Percentiles rank a stretch among this genome's conserved stretches.
Conservation (phyloP, 2,888 invertebrate species). For the Pycnomerus fuliginosus region DNA sequence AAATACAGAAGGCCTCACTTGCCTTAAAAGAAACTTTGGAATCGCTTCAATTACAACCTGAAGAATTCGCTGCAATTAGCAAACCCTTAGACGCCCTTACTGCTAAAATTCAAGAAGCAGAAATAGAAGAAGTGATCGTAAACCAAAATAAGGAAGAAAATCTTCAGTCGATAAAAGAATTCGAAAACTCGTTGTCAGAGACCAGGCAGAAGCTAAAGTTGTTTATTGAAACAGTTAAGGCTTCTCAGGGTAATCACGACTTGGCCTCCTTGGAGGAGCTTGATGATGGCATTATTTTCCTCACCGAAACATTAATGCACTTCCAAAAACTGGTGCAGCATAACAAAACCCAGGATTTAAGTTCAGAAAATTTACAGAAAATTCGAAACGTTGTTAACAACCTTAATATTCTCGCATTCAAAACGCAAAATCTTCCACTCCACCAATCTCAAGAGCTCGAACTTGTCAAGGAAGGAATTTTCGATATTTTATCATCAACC, state of each 20-base stretch:
- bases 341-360: conserved; percentile 8
- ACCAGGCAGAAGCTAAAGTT: not conserved
- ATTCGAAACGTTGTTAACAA: too few species aligned
- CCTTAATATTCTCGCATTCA: not conserved
- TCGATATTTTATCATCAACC: not conserved
- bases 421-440: conserved; percentile 1
- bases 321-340: conserved; percentile 9
- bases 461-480: not conserved
- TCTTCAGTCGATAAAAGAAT: conserved; percentile 6
- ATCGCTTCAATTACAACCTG: too few species aligned
- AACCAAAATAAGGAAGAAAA: conserved; percentile 4
- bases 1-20: not conserved
- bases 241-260: not conserved
- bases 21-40: not conserved
- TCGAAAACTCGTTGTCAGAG: conserved; percentile 3
- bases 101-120: not conserved
- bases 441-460: too few species aligned
- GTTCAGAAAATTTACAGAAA: conserved; percentile 6
- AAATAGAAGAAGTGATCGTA: conserved; percentile 2
- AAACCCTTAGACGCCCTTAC: not conserved
- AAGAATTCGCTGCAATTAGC: too few species aligned
- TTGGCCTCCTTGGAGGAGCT: conserved; percentile 11
- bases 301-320: conserved; percentile 10
- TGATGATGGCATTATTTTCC: conserved; percentile 16
- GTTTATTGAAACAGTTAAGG: not conserved